Evolutionary conservation across 2,888 invertebrate species (phyloP), one percentile per base, ranked within the genome.

Genomic region (Atethmia centrago): DNA sequence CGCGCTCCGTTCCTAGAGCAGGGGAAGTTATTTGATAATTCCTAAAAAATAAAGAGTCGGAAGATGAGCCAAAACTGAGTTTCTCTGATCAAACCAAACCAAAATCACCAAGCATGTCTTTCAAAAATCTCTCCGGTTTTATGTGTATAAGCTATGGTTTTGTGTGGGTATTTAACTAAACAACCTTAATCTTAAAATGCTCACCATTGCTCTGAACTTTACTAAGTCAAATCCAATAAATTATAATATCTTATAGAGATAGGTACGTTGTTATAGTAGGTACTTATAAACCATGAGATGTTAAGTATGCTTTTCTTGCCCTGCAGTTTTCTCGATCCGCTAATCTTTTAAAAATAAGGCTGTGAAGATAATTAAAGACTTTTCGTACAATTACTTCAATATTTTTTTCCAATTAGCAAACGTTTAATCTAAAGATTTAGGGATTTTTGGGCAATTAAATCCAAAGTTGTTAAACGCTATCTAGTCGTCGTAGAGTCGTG

Each of bases 381-480:
- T 55, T 51, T 47, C 4, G 9, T 71, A 40, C n/a, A n/a, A n/a
- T n/a, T n/a, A n/a, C 45, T 72, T 51, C 25, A 59, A 47, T 47
- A 36, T 42, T 62, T 73, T 81, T 64, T 61, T 16, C 19, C 36
- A 82, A 61, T 51, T 28, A 75, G 51, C 14, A 8, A 55, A 51
- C 16, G 42, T 36, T 69, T 49, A 68, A 76, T 55, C 19, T 31
- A 61, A 69, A 71, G 64, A 59, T 63, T 63, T 53, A 82, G 66
- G 36, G 16, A 59, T 59, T 82, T 71, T 82, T 56, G 53, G 49
- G 56, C 40, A 72, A 61, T 80, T 77, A 78, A 74, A 62, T 61
- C n/a, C 53, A 42, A 76, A 81, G 77, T 76, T 69, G 45, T 61
- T 76, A 64, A 74, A 47, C 53, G 64, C 42, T 77, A 72, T 79